phyloP scores from a whole-genome alignment of 2,888 invertebrate species.

The Ichneumoninae sp. region DNA sequence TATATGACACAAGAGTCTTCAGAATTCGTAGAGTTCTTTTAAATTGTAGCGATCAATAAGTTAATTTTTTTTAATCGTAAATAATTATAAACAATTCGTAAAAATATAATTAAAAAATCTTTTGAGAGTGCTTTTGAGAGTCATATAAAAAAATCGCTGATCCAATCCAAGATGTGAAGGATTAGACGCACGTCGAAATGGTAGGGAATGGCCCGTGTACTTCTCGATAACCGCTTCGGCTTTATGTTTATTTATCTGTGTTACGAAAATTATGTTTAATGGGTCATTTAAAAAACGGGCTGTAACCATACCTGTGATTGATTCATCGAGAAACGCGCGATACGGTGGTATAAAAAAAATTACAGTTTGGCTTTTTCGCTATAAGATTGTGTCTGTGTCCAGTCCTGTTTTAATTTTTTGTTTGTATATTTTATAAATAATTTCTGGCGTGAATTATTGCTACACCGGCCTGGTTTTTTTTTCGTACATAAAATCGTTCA shows the following conservation, averaged over 20 bases:
- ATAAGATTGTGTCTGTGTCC: slow-evolving; percentile 71
- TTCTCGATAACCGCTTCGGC: slow-evolving; percentile 24
- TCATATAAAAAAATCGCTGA: too few species aligned
- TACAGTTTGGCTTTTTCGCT: slow-evolving; percentile 55
- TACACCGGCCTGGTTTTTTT: neutral
- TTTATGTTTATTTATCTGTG: slow-evolving; percentile 43
- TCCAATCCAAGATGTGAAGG: too few species aligned
- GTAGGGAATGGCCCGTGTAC: neutral
- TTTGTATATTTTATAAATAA: neutral
- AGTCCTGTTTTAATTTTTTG: slow-evolving; percentile 58
- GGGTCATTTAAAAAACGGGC: slow-evolving; percentile 64
- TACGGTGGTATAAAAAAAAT: slow-evolving; percentile 14
- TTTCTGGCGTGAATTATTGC: slow-evolving; percentile 33
- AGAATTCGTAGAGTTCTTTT: too few species aligned
- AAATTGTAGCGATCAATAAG: too few species aligned
- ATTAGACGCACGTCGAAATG: too few species aligned
- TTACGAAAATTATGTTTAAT: slow-evolving; percentile 83
- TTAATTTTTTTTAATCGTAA: too few species aligned
- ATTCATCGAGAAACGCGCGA: slow-evolving; percentile 34
- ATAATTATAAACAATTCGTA: too few species aligned
- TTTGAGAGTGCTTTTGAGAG: too few species aligned
- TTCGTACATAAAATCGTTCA: slow-evolving; percentile 41
- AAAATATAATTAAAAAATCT: too few species aligned
- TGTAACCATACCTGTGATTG: neutral
- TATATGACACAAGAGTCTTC: too few species aligned